phyloP scores from a whole-genome alignment of 2,888 invertebrate genomes.

The Bimastos eiseni region DNA sequence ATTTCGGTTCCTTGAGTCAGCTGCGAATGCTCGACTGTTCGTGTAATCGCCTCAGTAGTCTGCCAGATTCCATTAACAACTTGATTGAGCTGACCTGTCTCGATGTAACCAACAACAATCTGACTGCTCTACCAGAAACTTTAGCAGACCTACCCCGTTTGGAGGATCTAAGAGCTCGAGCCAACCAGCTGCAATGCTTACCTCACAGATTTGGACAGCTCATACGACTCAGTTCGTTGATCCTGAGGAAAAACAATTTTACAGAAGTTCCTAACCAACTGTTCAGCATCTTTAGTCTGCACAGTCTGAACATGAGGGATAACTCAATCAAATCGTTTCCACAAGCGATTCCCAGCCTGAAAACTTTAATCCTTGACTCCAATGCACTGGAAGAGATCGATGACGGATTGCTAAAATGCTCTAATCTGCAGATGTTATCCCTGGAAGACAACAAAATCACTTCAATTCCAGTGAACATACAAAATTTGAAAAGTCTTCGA shows the following conservation, averaged over 20 bases:
- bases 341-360: conserved; percentile 3
- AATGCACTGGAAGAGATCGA: conserved; percentile 23
- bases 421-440: conserved; percentile 27
- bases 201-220: conserved; percentile 29
- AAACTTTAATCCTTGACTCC: conserved; percentile 28
- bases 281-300: conserved; percentile 5
- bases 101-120: conserved; percentile 27
- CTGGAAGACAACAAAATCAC: conserved; percentile 29
- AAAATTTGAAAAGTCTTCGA: conserved; percentile 14
- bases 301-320: conserved; percentile 30
- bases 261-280: conserved; percentile 15
- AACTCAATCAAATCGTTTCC: conserved; percentile 23
- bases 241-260: conserved; percentile 32
- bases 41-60: conserved; percentile 19
- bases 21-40: conserved; percentile 30
- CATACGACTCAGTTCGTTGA: conserved; percentile 23
- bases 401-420: conserved; percentile 14
- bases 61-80: conserved; percentile 28
- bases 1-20: neutral
- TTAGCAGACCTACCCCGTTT: conserved; percentile 22
- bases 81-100: neutral
- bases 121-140: conserved; percentile 26
- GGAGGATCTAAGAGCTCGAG: conserved; percentile 26
- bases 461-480: conserved; percentile 23
- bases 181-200: conserved; percentile 26